Conservation (phyloP, 2,113 vertebrate genomes). For the Anguilla japonica region DNA sequence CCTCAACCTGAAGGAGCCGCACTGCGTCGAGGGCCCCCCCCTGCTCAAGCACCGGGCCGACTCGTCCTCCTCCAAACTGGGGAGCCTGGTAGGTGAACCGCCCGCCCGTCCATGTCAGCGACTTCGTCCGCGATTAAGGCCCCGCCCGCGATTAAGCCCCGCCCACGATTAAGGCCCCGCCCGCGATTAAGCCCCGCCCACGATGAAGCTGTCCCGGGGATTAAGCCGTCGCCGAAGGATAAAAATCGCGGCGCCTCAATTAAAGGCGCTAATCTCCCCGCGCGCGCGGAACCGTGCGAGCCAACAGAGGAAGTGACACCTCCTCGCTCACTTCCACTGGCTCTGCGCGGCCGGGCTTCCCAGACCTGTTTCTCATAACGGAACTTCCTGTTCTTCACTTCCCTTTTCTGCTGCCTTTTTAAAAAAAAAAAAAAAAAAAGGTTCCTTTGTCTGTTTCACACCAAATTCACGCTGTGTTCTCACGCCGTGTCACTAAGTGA, state of each 20-base stretch:
- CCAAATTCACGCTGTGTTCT: background rate
- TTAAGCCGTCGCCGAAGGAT: conserved; percentile 32
- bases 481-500: background rate
- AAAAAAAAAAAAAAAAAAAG: background rate
- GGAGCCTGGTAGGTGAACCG: conserved; percentile 85
- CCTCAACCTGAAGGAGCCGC: conserved; percentile 81
- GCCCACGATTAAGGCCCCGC: conserved; percentile 14
- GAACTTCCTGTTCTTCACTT: background rate
- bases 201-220: background rate
- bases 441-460: background rate
- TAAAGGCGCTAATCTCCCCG: conserved; percentile 32
- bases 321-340: background rate
- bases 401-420: background rate
- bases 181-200: background rate
- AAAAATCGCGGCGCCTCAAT: conserved; percentile 32
- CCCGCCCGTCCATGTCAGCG: background rate
- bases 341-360: background rate
- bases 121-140: background rate
- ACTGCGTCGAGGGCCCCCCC: conserved; percentile 70
- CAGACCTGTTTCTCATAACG: background rate
- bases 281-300: conserved; percentile 1
- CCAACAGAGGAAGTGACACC: background rate
- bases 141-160: conserved; percentile 34
- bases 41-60: conserved; percentile 83
- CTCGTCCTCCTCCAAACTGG: conserved; percentile 94